phyloP scores from a whole-genome alignment of 2,888 invertebrate species.

The Marasmarcha lunaedactyla region DNA sequence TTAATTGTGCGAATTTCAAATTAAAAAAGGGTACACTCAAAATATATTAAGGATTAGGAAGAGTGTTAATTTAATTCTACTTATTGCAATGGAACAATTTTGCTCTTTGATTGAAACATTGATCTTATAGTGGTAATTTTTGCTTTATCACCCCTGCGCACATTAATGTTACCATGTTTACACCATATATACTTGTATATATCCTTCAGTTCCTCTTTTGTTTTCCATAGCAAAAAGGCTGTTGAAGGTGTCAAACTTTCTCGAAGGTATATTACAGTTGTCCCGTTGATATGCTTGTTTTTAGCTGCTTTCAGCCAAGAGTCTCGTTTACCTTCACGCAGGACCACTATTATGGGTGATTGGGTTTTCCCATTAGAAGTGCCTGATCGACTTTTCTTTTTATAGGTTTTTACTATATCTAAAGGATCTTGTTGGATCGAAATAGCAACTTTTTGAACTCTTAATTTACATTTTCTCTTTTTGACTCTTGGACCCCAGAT shows the following conservation, averaged over 20 bases:
- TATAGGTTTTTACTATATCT: conserved; percentile 1
- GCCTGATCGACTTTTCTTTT: background rate
- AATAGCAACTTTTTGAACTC: background rate
- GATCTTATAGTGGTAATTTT: background rate
- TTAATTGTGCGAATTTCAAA: background rate
- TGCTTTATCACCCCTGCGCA: conserved; percentile 6
- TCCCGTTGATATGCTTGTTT: background rate
- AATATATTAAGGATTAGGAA: too few relatives aligned
- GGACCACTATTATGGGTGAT: background rate
- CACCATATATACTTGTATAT: conserved; percentile 11
- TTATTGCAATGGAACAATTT: too few relatives aligned
- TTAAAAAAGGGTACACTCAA: too few relatives aligned
- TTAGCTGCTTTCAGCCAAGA: conserved; percentile 7
- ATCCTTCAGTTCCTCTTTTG: conserved; percentile 8
- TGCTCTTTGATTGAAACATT: background rate
- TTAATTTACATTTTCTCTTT: conserved; percentile 1
- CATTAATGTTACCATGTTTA: conserved; percentile 9
- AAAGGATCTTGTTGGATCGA: background rate
- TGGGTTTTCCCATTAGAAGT: background rate
- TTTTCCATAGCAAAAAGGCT: conserved; percentile 10
- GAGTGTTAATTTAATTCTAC: too few relatives aligned
- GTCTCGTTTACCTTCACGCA: conserved; percentile 3
- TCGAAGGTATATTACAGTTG: conserved; percentile 4
- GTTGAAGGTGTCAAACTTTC: conserved; percentile 7
- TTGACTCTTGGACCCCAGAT: conserved; percentile 4